Evolutionary conservation across 2,797 vertebrate species (phyloP), one percentile per base, ranked within the genome.

Genomic region (Lepilemur septentrionalis): DNA sequence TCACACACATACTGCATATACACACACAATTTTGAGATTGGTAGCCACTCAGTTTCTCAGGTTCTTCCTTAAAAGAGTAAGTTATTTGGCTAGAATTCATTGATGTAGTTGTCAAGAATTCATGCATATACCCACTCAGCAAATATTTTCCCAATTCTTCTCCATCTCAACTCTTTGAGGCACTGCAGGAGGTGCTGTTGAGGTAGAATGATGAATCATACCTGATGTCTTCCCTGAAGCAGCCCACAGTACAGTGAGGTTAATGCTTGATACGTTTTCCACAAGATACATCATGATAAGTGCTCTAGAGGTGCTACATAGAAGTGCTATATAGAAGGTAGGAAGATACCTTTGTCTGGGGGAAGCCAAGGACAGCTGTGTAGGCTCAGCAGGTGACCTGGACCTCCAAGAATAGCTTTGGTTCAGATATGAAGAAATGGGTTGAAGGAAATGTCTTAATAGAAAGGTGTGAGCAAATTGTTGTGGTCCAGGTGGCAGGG

Each of bases 131-230:
- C 22, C 38, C 55, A 67, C 35, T 57, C 28, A n/a, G 82, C 46
- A 95, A 84, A 61, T 84, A 84, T 57, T 78, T 92, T 70, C 32
- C 86, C 89, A 72, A 17, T 7, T 80, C 57, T 50, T 95, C 11
- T 70, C 65, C 4, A 13, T 69, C 38, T 92, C 38, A 89, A 0
- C 12, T 80, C 41, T 59, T 1, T 46, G 22, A 63, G 17, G 13
- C 48, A 17, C 18, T 30, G 22, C 2, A 61, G 89, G 73, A 82
- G 15, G 11, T 93, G 4, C 63, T 91, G 0, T 46, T 30, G 38
- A 7, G 76, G 22, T 55, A 12, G n/a, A 65, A 55, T 43, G 63
- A 61, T 43, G 35, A 59, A 22, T 89, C 41, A 5, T 65, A 14
- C 4, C 0, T 50, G 55, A 23, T 32, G 5, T 17, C 4, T 72